Conservation (phyloP, 2,797 vertebrate species). For the Diceros bicornis region DNA sequence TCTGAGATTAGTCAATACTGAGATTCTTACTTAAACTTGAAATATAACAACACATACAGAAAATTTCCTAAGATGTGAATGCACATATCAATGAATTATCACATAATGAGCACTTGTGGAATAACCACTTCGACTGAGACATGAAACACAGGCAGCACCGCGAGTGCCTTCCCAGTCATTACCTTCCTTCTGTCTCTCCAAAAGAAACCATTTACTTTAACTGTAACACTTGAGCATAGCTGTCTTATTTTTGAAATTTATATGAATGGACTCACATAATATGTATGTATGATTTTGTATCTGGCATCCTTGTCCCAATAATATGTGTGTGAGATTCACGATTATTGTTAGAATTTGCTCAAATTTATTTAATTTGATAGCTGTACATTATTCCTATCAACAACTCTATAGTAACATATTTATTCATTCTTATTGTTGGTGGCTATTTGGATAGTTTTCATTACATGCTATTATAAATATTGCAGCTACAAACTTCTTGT, state of each 20-base stretch:
- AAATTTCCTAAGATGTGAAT: neutral
- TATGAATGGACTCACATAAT: neutral
- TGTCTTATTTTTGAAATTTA: neutral
- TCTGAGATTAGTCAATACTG: neutral
- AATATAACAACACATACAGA: neutral
- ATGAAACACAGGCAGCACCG: fast-evolving
- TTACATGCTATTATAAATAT: neutral
- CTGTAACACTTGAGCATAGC: neutral
- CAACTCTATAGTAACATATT: neutral
- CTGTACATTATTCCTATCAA: neutral
- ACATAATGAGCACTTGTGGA: too few species aligned
- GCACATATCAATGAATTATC: neutral
- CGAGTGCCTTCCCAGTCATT: too few species aligned
- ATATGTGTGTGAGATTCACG: neutral
- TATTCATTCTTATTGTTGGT: neutral
- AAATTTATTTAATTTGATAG: neutral
- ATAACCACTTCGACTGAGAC: neutral
- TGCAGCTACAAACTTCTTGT: neutral
- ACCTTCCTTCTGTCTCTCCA: too few species aligned
- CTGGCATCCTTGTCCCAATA: neutral
- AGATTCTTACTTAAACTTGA: neutral
- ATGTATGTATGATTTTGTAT: neutral
- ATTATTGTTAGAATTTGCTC: neutral
- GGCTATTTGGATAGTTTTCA: neutral
- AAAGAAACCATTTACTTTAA: neutral